Conservation (phyloP, 37 sponge, comb jelly and placozoan genomes). For the Chondrosia reniformis region DNA sequence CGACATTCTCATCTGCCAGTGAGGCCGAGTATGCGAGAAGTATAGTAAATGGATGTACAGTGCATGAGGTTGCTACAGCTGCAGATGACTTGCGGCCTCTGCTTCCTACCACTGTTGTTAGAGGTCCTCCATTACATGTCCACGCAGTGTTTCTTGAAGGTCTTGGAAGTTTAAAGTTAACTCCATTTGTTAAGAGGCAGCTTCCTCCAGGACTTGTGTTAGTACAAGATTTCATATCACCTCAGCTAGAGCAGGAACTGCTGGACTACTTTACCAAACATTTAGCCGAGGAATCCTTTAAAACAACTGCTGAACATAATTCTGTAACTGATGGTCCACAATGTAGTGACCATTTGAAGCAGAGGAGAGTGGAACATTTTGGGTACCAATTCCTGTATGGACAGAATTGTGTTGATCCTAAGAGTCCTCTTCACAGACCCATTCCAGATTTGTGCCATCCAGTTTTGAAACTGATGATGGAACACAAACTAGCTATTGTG, state of each 20-base stretch:
- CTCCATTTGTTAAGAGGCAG: background rate
- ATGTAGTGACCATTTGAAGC: conserved; percentile 38
- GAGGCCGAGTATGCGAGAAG: background rate
- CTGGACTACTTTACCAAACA: background rate
- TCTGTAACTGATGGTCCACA: conserved; percentile 12
- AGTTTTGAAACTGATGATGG: conserved; percentile 40
- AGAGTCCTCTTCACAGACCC: conserved; percentile 55
- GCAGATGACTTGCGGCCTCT: background rate
- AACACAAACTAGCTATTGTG: background rate
- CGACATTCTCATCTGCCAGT: background rate
- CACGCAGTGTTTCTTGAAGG: conserved; percentile 30
- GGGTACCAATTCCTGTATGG: conserved; percentile 88
- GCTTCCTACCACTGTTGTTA: conserved; percentile 2
- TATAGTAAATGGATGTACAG: background rate
- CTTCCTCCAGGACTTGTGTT: conserved; percentile 60
- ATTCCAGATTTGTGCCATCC: conserved; percentile 50
- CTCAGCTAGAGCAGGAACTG: conserved; percentile 41
- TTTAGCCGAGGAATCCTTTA: background rate
- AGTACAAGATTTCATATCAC: conserved; percentile 34
- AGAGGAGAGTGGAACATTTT: conserved; percentile 71
- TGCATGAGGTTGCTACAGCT: background rate
- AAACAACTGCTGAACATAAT: too few species aligned
- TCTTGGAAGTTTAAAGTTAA: background rate
- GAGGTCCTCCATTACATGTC: conserved; percentile 46
- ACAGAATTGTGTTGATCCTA: conserved; percentile 66